Percentiles rank a stretch among this genome's conserved stretches.
Conservation (phyloP, 2,797 vertebrate genomes). For the Cynodonichthys magdalenae region DNA sequence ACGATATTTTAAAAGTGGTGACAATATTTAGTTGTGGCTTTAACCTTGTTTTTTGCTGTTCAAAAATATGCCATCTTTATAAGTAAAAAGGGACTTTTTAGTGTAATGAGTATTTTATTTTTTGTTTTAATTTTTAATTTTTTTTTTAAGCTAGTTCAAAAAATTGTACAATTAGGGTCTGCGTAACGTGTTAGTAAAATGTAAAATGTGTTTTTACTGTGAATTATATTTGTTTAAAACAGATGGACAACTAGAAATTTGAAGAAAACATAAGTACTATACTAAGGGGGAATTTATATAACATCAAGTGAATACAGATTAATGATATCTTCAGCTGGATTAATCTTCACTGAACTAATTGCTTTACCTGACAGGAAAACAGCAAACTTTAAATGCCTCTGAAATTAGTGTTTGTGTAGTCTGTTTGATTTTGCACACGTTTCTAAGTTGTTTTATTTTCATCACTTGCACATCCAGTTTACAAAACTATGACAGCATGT, state of each 20-base stretch:
- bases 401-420: not conserved
- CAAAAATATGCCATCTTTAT: conserved; percentile 61
- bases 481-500: not conserved
- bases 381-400: conserved; percentile 6
- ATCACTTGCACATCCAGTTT: not conserved
- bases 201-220: conserved; percentile 70
- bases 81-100: conserved; percentile 48
- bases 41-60: conserved; percentile 55
- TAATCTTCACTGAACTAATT: conserved; percentile 15
- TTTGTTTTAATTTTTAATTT: too few species aligned
- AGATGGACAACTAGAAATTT: conserved; percentile 71
- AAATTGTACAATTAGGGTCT: conserved; percentile 69
- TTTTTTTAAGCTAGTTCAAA: conserved; percentile 21
- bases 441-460: not conserved
- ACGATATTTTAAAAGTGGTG: conserved; percentile 37
- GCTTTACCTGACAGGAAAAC: conserved; percentile 8
- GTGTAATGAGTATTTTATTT: conserved; percentile 57
- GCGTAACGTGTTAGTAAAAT: too few species aligned
- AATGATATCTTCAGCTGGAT: conserved; percentile 15
- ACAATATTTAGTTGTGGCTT: conserved; percentile 62
- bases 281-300: conserved; percentile 62
- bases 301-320: conserved; percentile 41
- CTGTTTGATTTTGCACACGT: conserved; percentile 4
- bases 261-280: conserved; percentile 79
- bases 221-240: conserved; percentile 66